Percentiles rank a stretch among this genome's conserved stretches.
These are phyloP conservation scores for Mamestra brassicae DNA, from an alignment of 2,888 invertebrate species.

Conservation along the genomic window DNA sequence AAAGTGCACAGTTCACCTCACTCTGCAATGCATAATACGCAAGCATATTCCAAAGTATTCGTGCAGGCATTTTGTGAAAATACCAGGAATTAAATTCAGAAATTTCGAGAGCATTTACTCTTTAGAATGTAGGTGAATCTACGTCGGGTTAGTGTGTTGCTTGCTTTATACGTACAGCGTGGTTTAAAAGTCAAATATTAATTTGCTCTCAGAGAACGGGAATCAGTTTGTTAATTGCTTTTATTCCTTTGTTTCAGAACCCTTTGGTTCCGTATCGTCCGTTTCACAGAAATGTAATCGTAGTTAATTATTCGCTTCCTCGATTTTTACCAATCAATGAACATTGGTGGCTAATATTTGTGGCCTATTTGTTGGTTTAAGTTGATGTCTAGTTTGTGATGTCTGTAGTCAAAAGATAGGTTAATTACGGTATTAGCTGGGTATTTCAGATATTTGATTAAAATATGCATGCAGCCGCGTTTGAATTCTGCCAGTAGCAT, in stretches of 20 bases:
- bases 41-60: constrained; percentile 9
- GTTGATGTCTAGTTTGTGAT: neutral
- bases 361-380: neutral
- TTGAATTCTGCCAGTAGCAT: neutral
- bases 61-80: constrained; percentile 2
- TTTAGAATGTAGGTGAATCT: constrained; percentile 10
- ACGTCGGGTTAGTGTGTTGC: too few species aligned
- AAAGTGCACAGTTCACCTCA: neutral
- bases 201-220: constrained; percentile 1
- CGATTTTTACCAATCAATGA: constrained; percentile 30
- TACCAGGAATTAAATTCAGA: constrained; percentile 13
- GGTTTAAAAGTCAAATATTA: constrained; percentile 28
- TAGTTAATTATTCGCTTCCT: constrained; percentile 40
- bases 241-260: constrained; percentile 29
- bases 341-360: constrained; percentile 21
- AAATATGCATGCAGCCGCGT: neutral
- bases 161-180: neutral
- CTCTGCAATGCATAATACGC: neutral
- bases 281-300: constrained; percentile 19
- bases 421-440: neutral
- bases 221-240: constrained; percentile 34
- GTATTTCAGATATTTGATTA: neutral
- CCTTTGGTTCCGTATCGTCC: neutral
- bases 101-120: constrained; percentile 10
- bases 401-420: too few species aligned